These are phyloP conservation scores for Dipodomys spectabilis DNA, from an alignment of 2,113 vertebrate genomes.

Conservation along the genomic window DNA sequence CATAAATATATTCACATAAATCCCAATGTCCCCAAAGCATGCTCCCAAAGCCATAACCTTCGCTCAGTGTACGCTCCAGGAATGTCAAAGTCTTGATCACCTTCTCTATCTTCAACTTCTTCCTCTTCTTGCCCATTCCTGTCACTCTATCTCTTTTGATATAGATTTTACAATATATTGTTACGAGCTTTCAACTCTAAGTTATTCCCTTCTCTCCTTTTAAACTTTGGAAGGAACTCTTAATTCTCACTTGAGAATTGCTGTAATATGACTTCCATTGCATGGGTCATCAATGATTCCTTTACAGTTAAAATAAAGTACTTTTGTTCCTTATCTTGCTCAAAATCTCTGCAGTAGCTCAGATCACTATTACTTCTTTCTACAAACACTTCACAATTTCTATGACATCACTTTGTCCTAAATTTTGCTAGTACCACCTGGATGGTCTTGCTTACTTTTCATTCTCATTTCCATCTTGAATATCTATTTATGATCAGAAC, in stretches of 20 bases:
- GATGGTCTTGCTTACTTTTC: background rate
- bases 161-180: background rate
- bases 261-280: background rate
- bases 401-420: background rate
- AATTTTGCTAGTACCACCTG: background rate
- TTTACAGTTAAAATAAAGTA: background rate
- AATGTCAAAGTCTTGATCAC: background rate
- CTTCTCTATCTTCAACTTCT: background rate
- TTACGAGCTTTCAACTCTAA: background rate
- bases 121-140: background rate
- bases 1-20: background rate
- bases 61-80: background rate
- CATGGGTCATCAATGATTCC: background rate
- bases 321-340: background rate
- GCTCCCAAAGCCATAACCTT: background rate
- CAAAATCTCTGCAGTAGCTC: background rate
- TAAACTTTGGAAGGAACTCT: background rate
- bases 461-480: background rate
- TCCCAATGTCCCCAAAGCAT: background rate
- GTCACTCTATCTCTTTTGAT: background rate
- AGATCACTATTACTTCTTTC: background rate
- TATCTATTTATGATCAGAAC: background rate
- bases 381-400: background rate
- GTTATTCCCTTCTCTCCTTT: background rate
- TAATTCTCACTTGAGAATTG: background rate